Evolutionary conservation across 2,797 vertebrate species (phyloP), one percentile per base, ranked within the genome.

Genomic region (Mergus octosetaceus): DNA sequence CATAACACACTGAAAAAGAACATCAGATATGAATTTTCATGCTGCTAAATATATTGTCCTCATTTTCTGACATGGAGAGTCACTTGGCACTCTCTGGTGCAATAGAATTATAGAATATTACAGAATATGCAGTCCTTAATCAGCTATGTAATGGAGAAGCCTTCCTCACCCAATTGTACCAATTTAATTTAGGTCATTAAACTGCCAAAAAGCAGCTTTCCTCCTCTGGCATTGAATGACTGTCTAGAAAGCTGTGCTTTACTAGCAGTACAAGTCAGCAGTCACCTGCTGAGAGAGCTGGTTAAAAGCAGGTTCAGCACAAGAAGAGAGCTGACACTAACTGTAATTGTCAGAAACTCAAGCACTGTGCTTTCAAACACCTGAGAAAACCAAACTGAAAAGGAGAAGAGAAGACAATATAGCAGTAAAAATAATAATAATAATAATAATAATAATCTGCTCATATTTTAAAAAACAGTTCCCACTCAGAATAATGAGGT

Each of bases 131-230:
- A 90, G 62, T 79, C 70, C 79, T 93, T 95, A 92, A 94, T 91
- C 92, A 94, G 70, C 87, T 92, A 54, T 89, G 66, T 88, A 85
- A 93, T 30, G 49, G 74, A 75, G 43, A 78, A 83, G 39, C 56
- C 54, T 76, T 93, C 56, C 56, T 92, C 83, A 82, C 74, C 68
- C 83, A 86, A 72, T 81, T 49, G 41, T 93, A 92, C 12, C 36
- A 38, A 64, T 85, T 88, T 71, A 94, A 76, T 91, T 88, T 93
- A 93, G 85, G 93, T 95, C 92, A 91, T 93, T 94, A 76, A 76
- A 91, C 21, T 86, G 66, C 66, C 87, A 93, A 60, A 60, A 78
- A 62, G 51, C 76, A 84, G 47, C 76, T 92, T 91, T 94, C 73
- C 43, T 93, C 51, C 64, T 86, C 71, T 93, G 64, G 62, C 70